Evolutionary conservation across 2,113 vertebrate genomes (phyloP).

Genomic region (Bagarius yarrelli): DNA sequence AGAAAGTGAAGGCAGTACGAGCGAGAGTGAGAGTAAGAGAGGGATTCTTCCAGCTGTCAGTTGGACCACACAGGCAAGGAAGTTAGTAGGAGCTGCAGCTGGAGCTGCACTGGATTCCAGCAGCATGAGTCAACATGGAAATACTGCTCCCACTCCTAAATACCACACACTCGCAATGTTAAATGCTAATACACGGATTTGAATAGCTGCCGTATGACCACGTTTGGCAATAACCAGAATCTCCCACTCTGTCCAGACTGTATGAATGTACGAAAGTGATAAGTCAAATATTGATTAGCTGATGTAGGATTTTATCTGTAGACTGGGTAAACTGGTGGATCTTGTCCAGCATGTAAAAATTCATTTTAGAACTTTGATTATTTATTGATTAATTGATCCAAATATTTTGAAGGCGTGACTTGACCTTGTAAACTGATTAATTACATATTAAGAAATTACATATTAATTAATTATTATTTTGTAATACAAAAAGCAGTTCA

Average conservation of each 20-base stretch:
- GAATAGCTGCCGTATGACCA: not conserved
- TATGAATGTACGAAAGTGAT: not conserved
- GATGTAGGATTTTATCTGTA: not conserved
- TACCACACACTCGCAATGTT: conserved; percentile 12
- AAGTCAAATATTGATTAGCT: not conserved
- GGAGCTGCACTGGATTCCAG: conserved; percentile 65
- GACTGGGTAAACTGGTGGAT: not conserved
- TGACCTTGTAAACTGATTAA: not conserved
- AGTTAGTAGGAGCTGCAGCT: conserved; percentile 55
- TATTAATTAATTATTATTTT: too few relatives aligned
- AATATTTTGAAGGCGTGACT: too few relatives aligned
- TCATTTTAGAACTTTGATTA: too few relatives aligned
- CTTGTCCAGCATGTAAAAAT: not conserved
- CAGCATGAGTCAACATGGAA: conserved; percentile 61
- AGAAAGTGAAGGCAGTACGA: not conserved
- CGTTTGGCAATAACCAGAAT: not conserved
- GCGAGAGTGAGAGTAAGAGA: conserved; percentile 19
- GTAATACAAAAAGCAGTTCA: too few relatives aligned
- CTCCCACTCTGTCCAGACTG: not conserved
- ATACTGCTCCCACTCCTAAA: conserved; percentile 37
- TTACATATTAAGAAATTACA: too few relatives aligned
- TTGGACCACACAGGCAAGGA: conserved; percentile 39
- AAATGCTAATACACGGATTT: not conserved
- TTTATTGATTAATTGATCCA: not conserved
- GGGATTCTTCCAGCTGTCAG: conserved; percentile 52